These are phyloP conservation scores for Formica selysi DNA, from an alignment of 1,140 invertebrate genomes.

Conservation along the genomic window DNA sequence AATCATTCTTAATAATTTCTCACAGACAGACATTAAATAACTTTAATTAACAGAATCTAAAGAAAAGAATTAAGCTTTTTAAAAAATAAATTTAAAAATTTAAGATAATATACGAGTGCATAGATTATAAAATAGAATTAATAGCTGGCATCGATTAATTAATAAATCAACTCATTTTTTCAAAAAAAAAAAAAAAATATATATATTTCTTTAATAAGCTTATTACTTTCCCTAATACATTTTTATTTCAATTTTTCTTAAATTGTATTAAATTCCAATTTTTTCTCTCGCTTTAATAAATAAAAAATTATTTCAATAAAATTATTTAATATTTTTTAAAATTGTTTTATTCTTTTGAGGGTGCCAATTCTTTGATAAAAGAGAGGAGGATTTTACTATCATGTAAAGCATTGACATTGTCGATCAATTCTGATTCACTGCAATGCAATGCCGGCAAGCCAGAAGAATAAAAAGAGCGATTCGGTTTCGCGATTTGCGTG, in stretches of 20 bases:
- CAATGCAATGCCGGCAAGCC: background rate
- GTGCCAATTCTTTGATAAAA: background rate
- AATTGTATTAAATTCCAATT: background rate
- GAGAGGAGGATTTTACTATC: background rate
- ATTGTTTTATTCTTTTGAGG: background rate
- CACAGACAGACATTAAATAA: background rate
- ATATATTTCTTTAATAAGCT: too few relatives aligned
- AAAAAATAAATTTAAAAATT: background rate
- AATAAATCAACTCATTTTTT: background rate
- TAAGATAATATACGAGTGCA: background rate
- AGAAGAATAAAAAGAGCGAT: background rate
- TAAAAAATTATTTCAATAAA: background rate
- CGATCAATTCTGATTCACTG: background rate
- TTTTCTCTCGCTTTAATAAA: background rate
- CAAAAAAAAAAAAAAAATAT: too few relatives aligned
- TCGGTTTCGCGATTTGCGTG: slow-evolving; percentile 18
- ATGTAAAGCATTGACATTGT: slow-evolving; percentile 40
- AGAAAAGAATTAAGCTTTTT: background rate
- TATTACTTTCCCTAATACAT: background rate
- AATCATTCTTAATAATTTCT: background rate
- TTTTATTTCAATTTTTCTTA: background rate
- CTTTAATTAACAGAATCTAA: background rate
- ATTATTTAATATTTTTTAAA: background rate
- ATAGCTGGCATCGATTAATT: background rate
- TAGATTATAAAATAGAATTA: background rate